phyloP scores from a whole-genome alignment of 2,888 invertebrate genomes.

The Metellina segmentata region DNA sequence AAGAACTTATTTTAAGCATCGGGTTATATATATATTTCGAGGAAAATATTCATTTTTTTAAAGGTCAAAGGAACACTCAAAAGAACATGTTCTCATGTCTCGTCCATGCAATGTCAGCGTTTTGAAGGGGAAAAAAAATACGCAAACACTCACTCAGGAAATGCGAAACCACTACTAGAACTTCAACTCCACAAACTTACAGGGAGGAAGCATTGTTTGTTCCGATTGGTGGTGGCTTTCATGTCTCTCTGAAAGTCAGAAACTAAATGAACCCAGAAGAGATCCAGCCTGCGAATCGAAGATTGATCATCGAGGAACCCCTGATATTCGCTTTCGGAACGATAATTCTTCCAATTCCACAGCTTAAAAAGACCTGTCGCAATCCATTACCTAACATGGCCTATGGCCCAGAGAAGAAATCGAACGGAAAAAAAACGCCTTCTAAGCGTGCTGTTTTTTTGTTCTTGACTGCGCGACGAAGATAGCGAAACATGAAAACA shows the following conservation, averaged over 20 bases:
- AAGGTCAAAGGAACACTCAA: too few relatives aligned
- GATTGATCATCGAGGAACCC: not conserved
- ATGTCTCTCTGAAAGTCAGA: not conserved
- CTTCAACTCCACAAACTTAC: too few relatives aligned
- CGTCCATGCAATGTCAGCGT: too few relatives aligned
- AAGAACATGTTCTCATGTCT: too few relatives aligned
- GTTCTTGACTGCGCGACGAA: not conserved
- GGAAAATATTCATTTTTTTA: too few relatives aligned
- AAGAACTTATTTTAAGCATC: too few relatives aligned
- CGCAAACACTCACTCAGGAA: too few relatives aligned
- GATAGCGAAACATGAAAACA: not conserved
- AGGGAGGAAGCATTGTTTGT: too few relatives aligned
- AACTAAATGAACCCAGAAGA: not conserved
- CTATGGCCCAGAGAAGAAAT: not conserved
- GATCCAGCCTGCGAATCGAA: not conserved
- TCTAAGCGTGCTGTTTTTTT: not conserved
- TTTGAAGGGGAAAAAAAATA: too few relatives aligned
- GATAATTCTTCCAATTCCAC: not conserved
- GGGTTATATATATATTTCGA: too few relatives aligned
- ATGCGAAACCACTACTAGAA: too few relatives aligned
- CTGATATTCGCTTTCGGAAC: not conserved
- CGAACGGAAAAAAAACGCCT: not conserved
- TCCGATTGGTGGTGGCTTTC: not conserved
- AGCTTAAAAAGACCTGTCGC: constrained; percentile 8
- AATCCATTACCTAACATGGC: not conserved